Evolutionary conservation across 2,797 vertebrate genomes (phyloP).

Genomic region (Pangasius mekongensis): DNA sequence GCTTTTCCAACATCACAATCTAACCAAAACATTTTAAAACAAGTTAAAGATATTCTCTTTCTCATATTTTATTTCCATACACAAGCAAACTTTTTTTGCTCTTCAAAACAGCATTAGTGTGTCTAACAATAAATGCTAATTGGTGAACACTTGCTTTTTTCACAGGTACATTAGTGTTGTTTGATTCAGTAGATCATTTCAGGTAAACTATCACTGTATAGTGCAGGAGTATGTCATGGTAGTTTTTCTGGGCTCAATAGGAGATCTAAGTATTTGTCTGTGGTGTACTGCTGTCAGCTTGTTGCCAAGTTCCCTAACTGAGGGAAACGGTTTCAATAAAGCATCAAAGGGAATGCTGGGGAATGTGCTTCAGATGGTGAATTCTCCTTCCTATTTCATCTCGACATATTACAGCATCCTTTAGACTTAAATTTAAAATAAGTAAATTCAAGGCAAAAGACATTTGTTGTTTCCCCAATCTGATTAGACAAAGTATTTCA

Average conservation of each 20-base stretch:
- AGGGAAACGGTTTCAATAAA: conserved; percentile 49
- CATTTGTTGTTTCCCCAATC: conserved; percentile 10
- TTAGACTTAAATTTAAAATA: conserved; percentile 7
- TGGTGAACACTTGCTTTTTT: neutral
- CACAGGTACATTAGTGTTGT: neutral
- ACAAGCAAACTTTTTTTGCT: neutral
- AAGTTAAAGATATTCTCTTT: neutral
- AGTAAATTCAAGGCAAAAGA: neutral
- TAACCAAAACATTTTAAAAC: neutral
- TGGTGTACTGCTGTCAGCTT: conserved; percentile 47
- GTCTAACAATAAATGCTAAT: neutral
- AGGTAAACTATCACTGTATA: conserved; percentile 25
- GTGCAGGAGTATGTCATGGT: conserved; percentile 12
- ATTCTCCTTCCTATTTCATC: conserved; percentile 9
- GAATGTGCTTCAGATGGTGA: conserved; percentile 49
- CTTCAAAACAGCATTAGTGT: neutral
- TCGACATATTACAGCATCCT: conserved; percentile 3
- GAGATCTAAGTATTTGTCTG: conserved; percentile 38
- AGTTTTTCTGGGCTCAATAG: conserved; percentile 24
- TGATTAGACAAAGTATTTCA: neutral
- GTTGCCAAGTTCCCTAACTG: conserved; percentile 49
- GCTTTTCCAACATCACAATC: conserved; percentile 41
- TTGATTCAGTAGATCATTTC: neutral
- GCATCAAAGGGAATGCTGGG: conserved; percentile 45
- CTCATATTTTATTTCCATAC: neutral